Conservation (phyloP, 1,140 invertebrate species). For the Trichonephila clavipes region DNA sequence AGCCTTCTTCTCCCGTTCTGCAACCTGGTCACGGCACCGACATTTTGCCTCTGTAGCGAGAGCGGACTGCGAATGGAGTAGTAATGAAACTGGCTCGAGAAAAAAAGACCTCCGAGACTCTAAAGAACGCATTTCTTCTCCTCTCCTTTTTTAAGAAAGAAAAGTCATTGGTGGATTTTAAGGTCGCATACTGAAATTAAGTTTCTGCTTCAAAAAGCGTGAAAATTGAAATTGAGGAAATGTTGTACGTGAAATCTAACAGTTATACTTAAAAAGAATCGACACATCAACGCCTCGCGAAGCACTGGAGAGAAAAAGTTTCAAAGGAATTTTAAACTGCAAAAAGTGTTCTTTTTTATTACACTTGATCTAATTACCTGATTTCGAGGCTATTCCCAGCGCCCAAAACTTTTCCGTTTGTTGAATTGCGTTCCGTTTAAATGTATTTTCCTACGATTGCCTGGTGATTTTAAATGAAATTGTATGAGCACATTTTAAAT, state of each 20-base stretch:
- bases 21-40: slow-evolving; percentile 1
- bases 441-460: too few relatives aligned
- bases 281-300: not conserved
- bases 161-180: slow-evolving; percentile 8
- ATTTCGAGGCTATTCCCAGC: too few relatives aligned
- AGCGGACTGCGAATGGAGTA: not conserved
- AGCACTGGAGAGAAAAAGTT: not conserved
- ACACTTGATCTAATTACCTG: too few relatives aligned
- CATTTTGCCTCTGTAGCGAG: not conserved
- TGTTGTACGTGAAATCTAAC: slow-evolving; percentile 21
- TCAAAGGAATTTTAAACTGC: too few relatives aligned
- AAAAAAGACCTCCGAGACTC: not conserved
- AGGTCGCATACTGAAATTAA: slow-evolving; percentile 37
- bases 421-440: too few relatives aligned
- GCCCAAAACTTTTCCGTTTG: too few relatives aligned
- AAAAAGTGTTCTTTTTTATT: too few relatives aligned
- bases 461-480: too few relatives aligned
- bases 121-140: not conserved
- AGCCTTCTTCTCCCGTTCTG: not conserved
- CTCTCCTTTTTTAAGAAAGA: not conserved
- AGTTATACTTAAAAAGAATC: slow-evolving; percentile 15
- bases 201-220: slow-evolving; percentile 48
- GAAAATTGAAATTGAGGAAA: slow-evolving; percentile 47
- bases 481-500: too few relatives aligned
- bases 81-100: not conserved